Conservation (phyloP, 2,888 invertebrate genomes). For the Dryobota labecula region DNA sequence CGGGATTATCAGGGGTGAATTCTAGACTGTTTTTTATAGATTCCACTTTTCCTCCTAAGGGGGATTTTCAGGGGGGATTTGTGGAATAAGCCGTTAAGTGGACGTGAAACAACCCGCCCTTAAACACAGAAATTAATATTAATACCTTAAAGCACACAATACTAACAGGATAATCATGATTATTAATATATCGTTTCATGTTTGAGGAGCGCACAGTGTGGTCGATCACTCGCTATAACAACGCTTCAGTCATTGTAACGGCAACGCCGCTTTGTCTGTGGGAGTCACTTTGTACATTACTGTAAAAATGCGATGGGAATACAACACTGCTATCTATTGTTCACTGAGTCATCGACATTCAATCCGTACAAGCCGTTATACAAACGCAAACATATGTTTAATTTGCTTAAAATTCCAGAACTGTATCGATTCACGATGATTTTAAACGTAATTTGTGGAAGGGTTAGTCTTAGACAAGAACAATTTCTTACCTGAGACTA, state of each 20-base stretch:
- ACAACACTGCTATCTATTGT: slow-evolving; percentile 27
- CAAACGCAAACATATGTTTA: slow-evolving; percentile 9
- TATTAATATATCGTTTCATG: slow-evolving; percentile 44
- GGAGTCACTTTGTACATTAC: slow-evolving; percentile 57
- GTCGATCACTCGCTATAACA: slow-evolving; percentile 58
- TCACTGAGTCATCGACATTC: slow-evolving; percentile 32
- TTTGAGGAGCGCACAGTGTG: slow-evolving; percentile 67
- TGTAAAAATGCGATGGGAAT: slow-evolving; percentile 27
- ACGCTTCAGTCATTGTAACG: slow-evolving; percentile 66
- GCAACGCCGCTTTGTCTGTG: slow-evolving; percentile 66
- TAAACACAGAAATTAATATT: slow-evolving; percentile 41
- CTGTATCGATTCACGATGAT: not conserved
- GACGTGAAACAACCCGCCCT: no score
- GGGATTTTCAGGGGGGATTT: no score
- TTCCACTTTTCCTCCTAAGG: no score
- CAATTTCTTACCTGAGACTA: not conserved
- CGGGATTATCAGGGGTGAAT: no score
- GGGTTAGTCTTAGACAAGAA: not conserved
- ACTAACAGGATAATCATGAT: slow-evolving; percentile 56
- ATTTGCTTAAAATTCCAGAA: slow-evolving; percentile 19
- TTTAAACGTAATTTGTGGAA: not conserved
- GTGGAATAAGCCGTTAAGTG: no score
- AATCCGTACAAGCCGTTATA: slow-evolving; percentile 25
- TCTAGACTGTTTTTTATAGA: no score
- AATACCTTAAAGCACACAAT: slow-evolving; percentile 42